Percentiles rank a stretch among this genome's conserved stretches.
Evolutionary conservation across 2,888 invertebrate species (phyloP).

Genomic region (Epirrhoe tristata): DNA sequence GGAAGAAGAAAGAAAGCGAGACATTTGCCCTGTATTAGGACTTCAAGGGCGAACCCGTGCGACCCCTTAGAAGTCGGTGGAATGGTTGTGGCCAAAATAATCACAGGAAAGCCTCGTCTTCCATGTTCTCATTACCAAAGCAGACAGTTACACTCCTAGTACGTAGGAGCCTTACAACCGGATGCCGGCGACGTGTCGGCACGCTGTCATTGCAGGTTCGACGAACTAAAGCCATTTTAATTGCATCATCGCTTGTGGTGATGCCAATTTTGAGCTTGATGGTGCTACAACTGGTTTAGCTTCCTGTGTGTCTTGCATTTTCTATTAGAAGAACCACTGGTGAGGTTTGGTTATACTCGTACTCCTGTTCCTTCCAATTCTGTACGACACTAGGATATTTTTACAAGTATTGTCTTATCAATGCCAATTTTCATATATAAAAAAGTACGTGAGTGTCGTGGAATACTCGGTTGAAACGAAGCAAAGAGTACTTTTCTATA

Average conservation of each 20-base stretch:
- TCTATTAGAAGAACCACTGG: neutral
- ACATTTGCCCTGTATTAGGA: no score
- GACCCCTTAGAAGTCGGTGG: neutral
- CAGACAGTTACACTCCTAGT: slow-evolving; percentile 18
- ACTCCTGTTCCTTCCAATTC: no score
- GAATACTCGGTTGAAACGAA: no score
- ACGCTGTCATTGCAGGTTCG: slow-evolving; percentile 35
- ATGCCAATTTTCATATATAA: no score
- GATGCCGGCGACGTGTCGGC: slow-evolving; percentile 30
- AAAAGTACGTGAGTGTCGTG: no score
- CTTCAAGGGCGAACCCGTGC: no score
- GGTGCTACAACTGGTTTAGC: slow-evolving; percentile 18
- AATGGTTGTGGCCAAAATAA: neutral
- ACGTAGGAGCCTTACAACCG: slow-evolving; percentile 25
- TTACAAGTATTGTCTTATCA: no score
- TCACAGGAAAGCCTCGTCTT: neutral
- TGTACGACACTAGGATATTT: no score
- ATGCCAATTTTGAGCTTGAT: slow-evolving; percentile 21
- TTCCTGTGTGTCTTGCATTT: slow-evolving; percentile 1
- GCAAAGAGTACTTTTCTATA: no score
- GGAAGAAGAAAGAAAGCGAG: no score
- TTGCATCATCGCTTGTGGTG: slow-evolving; percentile 33
- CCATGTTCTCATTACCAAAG: slow-evolving; percentile 6
- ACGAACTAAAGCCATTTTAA: slow-evolving; percentile 36
- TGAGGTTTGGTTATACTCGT: no score